Conservation (phyloP, 2,113 vertebrate species). For the Cololabis saira region DNA sequence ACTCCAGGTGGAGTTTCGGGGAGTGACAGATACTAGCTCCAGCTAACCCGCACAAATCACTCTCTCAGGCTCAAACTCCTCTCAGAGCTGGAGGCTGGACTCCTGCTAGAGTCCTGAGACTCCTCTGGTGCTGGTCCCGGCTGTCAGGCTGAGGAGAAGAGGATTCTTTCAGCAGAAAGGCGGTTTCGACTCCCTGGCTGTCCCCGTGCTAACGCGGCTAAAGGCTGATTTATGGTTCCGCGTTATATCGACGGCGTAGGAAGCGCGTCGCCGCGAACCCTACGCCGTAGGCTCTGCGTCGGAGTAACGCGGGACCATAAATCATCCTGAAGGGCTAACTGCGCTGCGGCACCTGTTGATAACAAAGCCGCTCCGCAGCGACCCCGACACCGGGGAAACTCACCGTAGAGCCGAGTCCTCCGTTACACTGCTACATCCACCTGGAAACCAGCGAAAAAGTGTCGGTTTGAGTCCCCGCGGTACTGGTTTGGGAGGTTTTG, state of each 20-base stretch:
- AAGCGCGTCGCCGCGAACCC: too few species aligned
- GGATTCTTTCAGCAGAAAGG: background rate
- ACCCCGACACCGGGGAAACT: constrained; percentile 27
- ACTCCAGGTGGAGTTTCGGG: background rate
- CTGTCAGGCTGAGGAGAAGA: too few species aligned
- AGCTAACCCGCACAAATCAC: background rate
- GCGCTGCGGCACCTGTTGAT: constrained; percentile 76
- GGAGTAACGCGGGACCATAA: too few species aligned
- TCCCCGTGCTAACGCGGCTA: constrained; percentile 53
- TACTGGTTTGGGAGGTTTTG: background rate
- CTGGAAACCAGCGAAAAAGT: background rate
- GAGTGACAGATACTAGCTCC: constrained; percentile 12
- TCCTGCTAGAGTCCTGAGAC: too few species aligned
- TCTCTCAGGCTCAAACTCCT: background rate
- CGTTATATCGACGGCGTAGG: too few species aligned
- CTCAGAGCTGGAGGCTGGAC: background rate
- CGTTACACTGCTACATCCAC: background rate
- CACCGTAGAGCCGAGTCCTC: constrained; percentile 45
- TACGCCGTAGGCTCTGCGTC: too few species aligned
- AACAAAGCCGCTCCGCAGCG: constrained; percentile 65
- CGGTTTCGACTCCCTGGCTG: background rate
- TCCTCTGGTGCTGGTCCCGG: too few species aligned
- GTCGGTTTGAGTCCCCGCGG: background rate
- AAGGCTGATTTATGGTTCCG: too few species aligned
- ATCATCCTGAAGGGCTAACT: constrained; percentile 59